Evolutionary conservation across 2,888 invertebrate genomes (phyloP).

Genomic region (Xylophagus ater): DNA sequence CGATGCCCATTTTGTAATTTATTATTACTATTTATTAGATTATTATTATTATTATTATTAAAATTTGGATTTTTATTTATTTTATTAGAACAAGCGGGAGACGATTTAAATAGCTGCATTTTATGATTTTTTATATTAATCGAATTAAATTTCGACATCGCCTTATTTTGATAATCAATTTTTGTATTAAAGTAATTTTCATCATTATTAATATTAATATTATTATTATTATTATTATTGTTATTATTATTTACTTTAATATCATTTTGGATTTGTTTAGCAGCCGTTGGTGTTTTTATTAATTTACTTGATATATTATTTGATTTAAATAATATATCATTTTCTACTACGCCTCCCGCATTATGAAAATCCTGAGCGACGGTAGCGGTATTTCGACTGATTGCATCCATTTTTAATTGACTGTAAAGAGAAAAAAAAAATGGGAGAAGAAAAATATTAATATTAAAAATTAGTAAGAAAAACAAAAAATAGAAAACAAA

Average conservation of each 20-base stretch:
- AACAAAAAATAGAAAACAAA: constrained; percentile 14
- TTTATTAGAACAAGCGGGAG: constrained; percentile 32
- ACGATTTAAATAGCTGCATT: constrained; percentile 39
- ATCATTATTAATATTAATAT: constrained; percentile 12
- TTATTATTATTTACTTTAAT: constrained; percentile 28
- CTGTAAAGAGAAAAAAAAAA: constrained; percentile 21
- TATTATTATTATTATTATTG: constrained; percentile 20
- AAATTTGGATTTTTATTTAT: background rate
- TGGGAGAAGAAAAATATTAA: background rate
- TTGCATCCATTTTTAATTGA: constrained; percentile 40
- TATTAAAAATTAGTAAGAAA: background rate
- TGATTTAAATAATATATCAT: constrained; percentile 22
- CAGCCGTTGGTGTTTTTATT: no score
- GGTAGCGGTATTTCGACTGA: constrained; percentile 41
- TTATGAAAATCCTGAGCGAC: constrained; percentile 52
- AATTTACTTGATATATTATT: constrained; percentile 4
- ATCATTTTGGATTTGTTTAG: no score
- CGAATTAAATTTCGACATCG: constrained; percentile 29
- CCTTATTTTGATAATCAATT: constrained; percentile 28
- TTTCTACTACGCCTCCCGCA: constrained; percentile 43
- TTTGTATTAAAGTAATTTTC: constrained; percentile 13
- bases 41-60: constrained; percentile 19
- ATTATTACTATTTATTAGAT: constrained; percentile 18
- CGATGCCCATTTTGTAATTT: constrained; percentile 19
- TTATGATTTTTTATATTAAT: constrained; percentile 24